Evolutionary conservation across 2,797 vertebrate genomes (phyloP), one percentile per base, ranked within the genome.

Genomic region (Apogon talboti): DNA sequence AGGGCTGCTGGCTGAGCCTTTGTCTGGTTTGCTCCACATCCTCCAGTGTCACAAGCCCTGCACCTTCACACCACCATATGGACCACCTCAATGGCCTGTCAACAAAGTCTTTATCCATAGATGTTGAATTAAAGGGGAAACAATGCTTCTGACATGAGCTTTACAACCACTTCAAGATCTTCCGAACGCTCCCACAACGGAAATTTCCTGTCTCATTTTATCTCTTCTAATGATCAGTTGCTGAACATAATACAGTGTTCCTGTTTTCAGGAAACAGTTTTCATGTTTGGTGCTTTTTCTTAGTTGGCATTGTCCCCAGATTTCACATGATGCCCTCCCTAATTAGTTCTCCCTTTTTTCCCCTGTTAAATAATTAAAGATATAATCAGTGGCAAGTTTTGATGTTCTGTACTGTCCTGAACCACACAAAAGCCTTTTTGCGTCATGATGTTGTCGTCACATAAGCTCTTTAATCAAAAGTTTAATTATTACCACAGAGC

Each of bases 1-100:
- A 90, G n/a, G 78, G 84, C 84, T 88, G 80, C 89, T 87, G 86
- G 88, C 84, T 90, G 79, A 82, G 90, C 63, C 79, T 91, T 94
- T 94, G 93, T 94, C 85, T 80, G 57, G 76, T 71, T 86, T 87
- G 83, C 83, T 86, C 90, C 69, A 65, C 76, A 82, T 90, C 86
- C 84, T 91, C 82, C 75, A 87, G 83, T 89, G 78, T 90, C 88
- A 86, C 83, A 58, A 82, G 84, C 71, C 73, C 68, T 64, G 78
- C 11, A 69, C 88, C 87, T 81, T 81, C 80, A 90, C 77, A 53
- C 59, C 53, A 21, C 74, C 85, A 89, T 87, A 91, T 90, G 85
- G 89, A 89, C 89, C 89, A 90, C 82, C 84, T 89, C 85, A 90
- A 87, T 84, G 84, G 78, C 74, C 79, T 82, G 84, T 87, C 87